Percentiles rank a stretch among this genome's conserved stretches.
Conservation (phyloP, 1,140 invertebrate genomes). For the Caenorhabditis tropicalis region DNA sequence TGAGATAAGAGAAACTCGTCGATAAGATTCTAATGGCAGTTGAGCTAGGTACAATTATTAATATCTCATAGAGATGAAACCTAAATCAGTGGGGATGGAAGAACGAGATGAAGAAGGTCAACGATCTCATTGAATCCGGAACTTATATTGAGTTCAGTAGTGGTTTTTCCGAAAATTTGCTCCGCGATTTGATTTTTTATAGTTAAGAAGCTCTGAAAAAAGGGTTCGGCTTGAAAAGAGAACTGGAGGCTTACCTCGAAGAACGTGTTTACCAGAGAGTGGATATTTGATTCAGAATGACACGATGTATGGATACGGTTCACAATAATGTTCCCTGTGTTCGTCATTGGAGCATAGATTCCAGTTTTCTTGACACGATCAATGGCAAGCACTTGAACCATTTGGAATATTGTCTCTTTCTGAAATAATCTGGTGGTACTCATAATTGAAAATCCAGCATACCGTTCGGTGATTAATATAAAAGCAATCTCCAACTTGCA, state of each 20-base stretch:
- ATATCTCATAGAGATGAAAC: no score
- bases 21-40: no score
- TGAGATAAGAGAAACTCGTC: no score
- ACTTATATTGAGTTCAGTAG: background rate
- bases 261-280: background rate
- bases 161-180: background rate
- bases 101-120: background rate
- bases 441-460: background rate
- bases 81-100: background rate
- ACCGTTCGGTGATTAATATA: background rate
- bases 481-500: background rate
- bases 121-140: background rate
- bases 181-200: background rate
- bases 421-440: background rate
- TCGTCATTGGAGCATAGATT: conserved; percentile 21
- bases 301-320: conserved; percentile 3
- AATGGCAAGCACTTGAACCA: background rate
- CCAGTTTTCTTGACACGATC: background rate
- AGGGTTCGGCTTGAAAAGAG: no score
- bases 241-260: background rate
- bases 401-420: background rate
- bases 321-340: background rate
- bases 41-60: no score
- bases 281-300: background rate
- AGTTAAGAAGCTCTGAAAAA: background rate